Base-by-base conservation (phyloP, 2,113 vertebrate genomes). In the Chrysochloris asiatica region DNA sequence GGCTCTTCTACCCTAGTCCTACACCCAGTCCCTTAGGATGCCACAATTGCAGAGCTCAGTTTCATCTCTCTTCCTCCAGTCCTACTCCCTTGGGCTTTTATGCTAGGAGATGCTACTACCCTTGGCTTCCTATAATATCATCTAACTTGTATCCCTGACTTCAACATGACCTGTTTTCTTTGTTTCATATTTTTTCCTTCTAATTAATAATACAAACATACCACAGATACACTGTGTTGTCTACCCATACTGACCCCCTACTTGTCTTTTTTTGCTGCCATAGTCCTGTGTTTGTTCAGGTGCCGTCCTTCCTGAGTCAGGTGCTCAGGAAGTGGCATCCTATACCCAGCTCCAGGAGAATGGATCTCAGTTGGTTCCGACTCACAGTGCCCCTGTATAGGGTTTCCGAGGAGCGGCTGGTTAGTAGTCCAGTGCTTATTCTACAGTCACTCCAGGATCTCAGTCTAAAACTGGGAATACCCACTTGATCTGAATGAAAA, bases 121-220 rank as follows among this genome's bases (percentile, higher is more conserved):
- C n/a, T n/a, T n/a, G n/a, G n/a, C n/a, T n/a, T n/a, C n/a, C n/a
- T n/a, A n/a, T n/a, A n/a, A n/a, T n/a, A 72, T 4, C 24, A 4
- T 19, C 59, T 33, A 48, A 24, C 36, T 26, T 52, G 56, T 45
- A 90, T 83, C 69, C 1, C 67, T 84, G 73, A 83, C 56, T 89
- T 67, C 72, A 80, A 1, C 7, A 41, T 47, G 36, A 76, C 56
- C 45, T 83, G 38, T 52, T 75, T 69, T 67, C 24, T 61, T n/a
- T n/a, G n/a, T n/a, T n/a, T n/a, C n/a, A n/a, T n/a, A n/a, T n/a
- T n/a, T n/a, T n/a, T n/a, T n/a, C n/a, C n/a, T n/a, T n/a, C n/a
- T n/a, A n/a, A n/a, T n/a, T n/a, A 87, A 85, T 76, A 92, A 17
- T 83, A 92, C 52, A 63, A 54, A 69, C 78, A 79, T 50, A 41